These are phyloP conservation scores for Anguilla rostrata DNA, from an alignment of 2,113 vertebrate genomes.

Conservation along the genomic window DNA sequence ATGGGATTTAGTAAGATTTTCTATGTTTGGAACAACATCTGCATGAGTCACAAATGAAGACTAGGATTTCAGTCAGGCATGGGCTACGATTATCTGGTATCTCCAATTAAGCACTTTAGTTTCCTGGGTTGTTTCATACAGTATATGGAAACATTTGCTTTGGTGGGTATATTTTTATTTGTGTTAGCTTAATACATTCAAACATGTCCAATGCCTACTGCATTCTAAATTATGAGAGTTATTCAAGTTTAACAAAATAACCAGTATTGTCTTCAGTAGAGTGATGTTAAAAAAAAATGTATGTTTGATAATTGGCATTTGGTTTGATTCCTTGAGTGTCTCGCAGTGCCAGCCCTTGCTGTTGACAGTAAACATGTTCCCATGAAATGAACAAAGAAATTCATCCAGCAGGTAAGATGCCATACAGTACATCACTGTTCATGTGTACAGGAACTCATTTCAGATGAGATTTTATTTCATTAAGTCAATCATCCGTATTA, in stretches of 20 bases:
- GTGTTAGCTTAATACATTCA: neutral
- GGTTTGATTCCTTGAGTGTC: neutral
- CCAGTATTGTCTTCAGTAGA: neutral
- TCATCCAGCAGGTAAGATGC: neutral
- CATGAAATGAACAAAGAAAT: neutral
- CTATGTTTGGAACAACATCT: too few relatives aligned
- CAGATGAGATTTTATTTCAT: conserved; percentile 3
- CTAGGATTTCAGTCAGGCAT: too few relatives aligned
- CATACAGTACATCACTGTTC: neutral
- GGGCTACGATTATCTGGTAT: too few relatives aligned
- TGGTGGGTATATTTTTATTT: too few relatives aligned
- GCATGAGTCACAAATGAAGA: too few relatives aligned
- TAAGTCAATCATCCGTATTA: conserved; percentile 23
- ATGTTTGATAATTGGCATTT: neutral
- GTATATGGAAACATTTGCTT: neutral
- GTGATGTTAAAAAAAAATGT: neutral
- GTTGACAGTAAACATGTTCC: neutral
- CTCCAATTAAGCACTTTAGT: neutral
- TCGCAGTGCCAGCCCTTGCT: neutral
- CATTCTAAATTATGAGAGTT: neutral
- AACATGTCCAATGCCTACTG: neutral
- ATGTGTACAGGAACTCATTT: neutral
- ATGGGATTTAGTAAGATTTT: too few relatives aligned
- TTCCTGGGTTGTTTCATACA: neutral
- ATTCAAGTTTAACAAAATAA: neutral